Conservation (phyloP, 1,140 invertebrate species). For the Helicoverpa armigera region DNA sequence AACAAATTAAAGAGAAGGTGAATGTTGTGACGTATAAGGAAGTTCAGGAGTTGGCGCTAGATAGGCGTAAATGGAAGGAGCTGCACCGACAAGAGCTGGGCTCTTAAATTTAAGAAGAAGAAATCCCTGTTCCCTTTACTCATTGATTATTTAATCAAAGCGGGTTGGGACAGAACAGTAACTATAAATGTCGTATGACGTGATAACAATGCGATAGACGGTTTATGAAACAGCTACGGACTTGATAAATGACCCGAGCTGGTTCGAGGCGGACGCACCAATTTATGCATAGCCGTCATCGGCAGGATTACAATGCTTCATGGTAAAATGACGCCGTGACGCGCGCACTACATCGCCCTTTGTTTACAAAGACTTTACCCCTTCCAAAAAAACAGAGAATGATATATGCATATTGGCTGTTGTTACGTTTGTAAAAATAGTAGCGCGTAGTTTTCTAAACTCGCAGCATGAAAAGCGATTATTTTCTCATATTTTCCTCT, state of each 20-base stretch:
- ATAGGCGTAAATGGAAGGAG: no score
- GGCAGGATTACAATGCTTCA: constrained; percentile 58
- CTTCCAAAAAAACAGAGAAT: background rate
- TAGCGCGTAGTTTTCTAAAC: constrained; percentile 7
- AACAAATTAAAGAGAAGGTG: no score
- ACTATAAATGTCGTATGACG: constrained; percentile 76
- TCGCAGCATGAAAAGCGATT: background rate
- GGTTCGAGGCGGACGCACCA: constrained; percentile 56
- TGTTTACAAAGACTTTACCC: constrained; percentile 30
- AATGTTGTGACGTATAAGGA: no score
- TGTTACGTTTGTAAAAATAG: background rate
- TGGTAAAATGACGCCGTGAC: constrained; percentile 35
- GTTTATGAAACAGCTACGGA: constrained; percentile 66
- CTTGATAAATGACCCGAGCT: constrained; percentile 70
- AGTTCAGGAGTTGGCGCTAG: no score
- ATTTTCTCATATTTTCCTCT: constrained; percentile 30
- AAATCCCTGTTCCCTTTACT: constrained; percentile 45
- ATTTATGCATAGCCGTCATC: constrained; percentile 73
- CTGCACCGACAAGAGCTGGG: no score
- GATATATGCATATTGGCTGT: background rate
- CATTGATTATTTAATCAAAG: constrained; percentile 71
- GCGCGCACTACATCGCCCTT: constrained; percentile 40
- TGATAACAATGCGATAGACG: constrained; percentile 77
- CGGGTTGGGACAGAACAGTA: constrained; percentile 57
- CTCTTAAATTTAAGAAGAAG: constrained; percentile 58